A percentile compares a stretch with the other conserved stretches of the same genome.
Conservation (phyloP, 2,888 invertebrate species). For the Dorcus hopei region DNA sequence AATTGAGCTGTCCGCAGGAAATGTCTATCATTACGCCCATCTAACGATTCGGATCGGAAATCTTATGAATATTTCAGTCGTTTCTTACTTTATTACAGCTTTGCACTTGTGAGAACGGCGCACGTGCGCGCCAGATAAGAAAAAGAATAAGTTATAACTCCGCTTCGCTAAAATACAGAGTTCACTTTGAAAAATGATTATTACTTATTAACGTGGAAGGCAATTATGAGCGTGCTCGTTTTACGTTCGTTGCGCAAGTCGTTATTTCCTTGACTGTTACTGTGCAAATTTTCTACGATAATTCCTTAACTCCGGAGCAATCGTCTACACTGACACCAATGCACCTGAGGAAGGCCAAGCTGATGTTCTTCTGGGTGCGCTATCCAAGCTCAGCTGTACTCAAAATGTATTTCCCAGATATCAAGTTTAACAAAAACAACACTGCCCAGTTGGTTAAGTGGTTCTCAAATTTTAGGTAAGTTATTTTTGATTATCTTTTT, state of each 20-base stretch:
- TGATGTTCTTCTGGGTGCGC: conserved; percentile 99
- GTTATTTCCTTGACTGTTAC: too few species aligned
- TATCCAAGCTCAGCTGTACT: conserved; percentile 98
- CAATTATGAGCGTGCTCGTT: neutral
- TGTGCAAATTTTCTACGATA: conserved; percentile 28
- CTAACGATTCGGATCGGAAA: conserved; percentile 19
- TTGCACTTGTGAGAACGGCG: too few species aligned
- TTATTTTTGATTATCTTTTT: conserved; percentile 30
- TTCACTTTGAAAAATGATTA: conserved; percentile 4
- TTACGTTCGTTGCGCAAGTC: too few species aligned
- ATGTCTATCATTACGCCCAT: conserved; percentile 25
- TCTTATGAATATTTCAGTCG: conserved; percentile 21
- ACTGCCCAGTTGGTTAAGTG: conserved; percentile 99
- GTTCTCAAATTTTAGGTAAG: conserved; percentile 99
- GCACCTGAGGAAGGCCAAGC: conserved; percentile 99
- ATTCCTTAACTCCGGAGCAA: conserved; percentile 84
- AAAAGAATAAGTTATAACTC: conserved; percentile 32
- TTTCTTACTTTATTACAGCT: conserved; percentile 21
- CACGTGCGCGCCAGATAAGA: conserved; percentile 19
- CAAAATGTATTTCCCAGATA: conserved; percentile 99
- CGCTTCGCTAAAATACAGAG: conserved; percentile 21
- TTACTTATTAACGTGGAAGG: neutral
- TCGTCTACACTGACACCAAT: conserved; percentile 97
- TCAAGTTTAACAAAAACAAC: conserved; percentile 99
- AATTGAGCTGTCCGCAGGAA: conserved; percentile 24